These are phyloP conservation scores for Linepithema humile DNA, from an alignment of 1,140 invertebrate genomes.

Conservation along the genomic window DNA sequence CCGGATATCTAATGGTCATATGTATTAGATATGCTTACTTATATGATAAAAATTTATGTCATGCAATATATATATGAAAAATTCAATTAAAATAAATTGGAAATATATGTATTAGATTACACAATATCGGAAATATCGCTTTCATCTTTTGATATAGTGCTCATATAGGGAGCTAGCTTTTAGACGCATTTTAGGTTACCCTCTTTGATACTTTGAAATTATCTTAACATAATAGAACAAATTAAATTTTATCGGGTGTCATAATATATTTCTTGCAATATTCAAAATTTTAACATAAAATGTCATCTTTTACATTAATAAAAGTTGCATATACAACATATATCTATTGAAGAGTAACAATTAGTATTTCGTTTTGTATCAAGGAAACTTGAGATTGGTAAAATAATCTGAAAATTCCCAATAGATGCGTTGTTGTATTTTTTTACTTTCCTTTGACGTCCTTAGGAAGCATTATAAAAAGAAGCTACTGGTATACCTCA, in stretches of 20 bases:
- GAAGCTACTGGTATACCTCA: background rate
- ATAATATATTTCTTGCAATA: background rate
- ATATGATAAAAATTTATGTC: background rate
- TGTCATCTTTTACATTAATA: background rate
- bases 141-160: background rate
- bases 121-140: slow-evolving; percentile 9
- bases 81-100: background rate
- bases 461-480: background rate
- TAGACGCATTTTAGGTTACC: background rate
- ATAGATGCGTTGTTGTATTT: background rate
- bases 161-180: background rate
- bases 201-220: slow-evolving; percentile 28
- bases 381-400: background rate
- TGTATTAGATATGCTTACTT: background rate
- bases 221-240: slow-evolving; percentile 22
- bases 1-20: background rate
- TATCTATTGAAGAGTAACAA: background rate
- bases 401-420: slow-evolving; percentile 24
- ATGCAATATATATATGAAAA: background rate
- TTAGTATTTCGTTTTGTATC: background rate
- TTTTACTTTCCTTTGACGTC: background rate
- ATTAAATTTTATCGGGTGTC: slow-evolving; percentile 1
- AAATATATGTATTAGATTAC: slow-evolving; percentile 21
- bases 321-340: background rate
- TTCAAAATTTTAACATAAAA: slow-evolving; percentile 3